Evolutionary conservation across 2,888 invertebrate genomes (phyloP), one percentile per base, ranked within the genome.

Genomic region (Nipponacmea schrenckii): DNA sequence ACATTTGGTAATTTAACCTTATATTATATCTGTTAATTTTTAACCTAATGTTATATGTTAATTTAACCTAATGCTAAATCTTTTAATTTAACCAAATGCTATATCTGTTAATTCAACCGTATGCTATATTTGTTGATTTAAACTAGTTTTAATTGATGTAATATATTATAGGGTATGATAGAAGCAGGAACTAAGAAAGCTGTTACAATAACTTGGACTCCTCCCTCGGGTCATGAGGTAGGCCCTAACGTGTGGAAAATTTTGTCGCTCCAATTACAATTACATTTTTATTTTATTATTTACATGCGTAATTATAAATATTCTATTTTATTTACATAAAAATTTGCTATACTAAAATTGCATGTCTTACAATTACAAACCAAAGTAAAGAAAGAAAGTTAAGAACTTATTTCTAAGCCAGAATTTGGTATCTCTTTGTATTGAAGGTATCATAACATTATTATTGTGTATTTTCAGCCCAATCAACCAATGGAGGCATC

Each of bases 141-240:
- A n/a, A n/a, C n/a, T n/a, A 8, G 10, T 39, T 8, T 39, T 39
- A 39, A 39, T 7, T 56, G 24, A 24, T 56, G 56, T 56, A 24
- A 48, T 62, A 48, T 64, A 20, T 79, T 79, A 27, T 79, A 88
- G 86, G 88, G 87, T 26, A 84, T 86, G 81, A 81, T 89, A 20
- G 89, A 89, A 75, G 88, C 88, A 15, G 88, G 87, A 8, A 81
- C 82, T 1, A 80, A 83, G 70, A 86, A 85, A 74, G 78, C 83
- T 12, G 77, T 88, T 14, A 84, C 84, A 31, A 78, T 89, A 14
- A 88, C 88, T 2, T 89, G 88, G 88, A 83, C 83, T 5, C 88
- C 88, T n/a, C 86, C 88, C 27, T 73, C 79, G n/a, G 85, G 83
- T 46, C 81, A 84, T 75, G 84, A 88, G 82, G 89, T 89, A 84